Evolutionary conservation across 2,888 invertebrate species (phyloP).

Genomic region (Eupelmus urozonus): DNA sequence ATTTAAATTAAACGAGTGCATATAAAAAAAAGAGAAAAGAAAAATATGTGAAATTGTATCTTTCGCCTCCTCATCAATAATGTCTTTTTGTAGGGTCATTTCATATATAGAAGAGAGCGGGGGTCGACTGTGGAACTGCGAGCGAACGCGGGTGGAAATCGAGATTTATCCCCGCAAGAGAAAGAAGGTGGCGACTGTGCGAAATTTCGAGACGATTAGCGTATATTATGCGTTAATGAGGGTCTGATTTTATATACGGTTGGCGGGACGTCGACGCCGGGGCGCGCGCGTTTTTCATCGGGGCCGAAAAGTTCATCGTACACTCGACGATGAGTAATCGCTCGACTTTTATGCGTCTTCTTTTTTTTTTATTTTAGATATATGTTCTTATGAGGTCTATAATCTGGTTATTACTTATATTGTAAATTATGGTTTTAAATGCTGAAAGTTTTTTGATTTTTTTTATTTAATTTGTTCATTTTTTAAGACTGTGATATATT

Average conservation of each 20-base stretch:
- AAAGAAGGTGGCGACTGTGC: neutral
- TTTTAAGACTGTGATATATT: too few relatives aligned
- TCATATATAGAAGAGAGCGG: too few relatives aligned
- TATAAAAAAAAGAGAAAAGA: too few relatives aligned
- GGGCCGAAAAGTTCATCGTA: neutral
- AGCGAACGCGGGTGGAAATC: conserved; percentile 24
- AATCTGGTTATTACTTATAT: too few relatives aligned
- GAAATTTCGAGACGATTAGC: conserved; percentile 52
- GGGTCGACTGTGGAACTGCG: too few relatives aligned
- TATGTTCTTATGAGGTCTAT: too few relatives aligned
- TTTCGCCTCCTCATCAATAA: conserved; percentile 20
- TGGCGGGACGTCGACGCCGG: neutral
- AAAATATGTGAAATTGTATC: neutral
- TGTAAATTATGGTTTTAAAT: too few relatives aligned
- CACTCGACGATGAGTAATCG: conserved; percentile 34
- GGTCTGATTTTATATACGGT: conserved; percentile 45
- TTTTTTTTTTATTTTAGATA: too few relatives aligned
- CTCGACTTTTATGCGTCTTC: neutral
- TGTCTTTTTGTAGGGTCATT: neutral
- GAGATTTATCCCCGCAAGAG: conserved; percentile 28
- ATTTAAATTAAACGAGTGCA: too few relatives aligned
- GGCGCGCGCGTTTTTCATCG: conserved; percentile 42
- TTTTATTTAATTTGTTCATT: too few relatives aligned
- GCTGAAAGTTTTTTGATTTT: too few relatives aligned
- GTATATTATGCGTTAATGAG: conserved; percentile 58